These are phyloP conservation scores for Fregetta grallaria DNA, from an alignment of 2,113 vertebrate species.

Conservation along the genomic window DNA sequence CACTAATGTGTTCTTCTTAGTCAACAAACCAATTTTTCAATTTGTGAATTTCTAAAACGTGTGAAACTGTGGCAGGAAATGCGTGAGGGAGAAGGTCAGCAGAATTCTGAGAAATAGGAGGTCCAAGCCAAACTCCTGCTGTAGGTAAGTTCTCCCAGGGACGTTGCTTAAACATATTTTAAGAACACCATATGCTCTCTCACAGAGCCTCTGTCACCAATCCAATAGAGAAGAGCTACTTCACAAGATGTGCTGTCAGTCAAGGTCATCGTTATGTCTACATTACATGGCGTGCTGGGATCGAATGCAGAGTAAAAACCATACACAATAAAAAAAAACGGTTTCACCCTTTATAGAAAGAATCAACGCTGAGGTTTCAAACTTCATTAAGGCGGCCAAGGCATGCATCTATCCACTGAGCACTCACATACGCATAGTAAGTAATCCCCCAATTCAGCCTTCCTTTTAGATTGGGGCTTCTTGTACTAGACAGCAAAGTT, in stretches of 20 bases:
- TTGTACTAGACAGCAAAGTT: neutral
- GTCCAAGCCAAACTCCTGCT: constrained; percentile 26
- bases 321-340: neutral
- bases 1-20: neutral
- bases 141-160: constrained; percentile 36
- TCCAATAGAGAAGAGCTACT: neutral
- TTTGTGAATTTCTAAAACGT: constrained; percentile 29
- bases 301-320: neutral
- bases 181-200: constrained; percentile 51
- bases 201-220: neutral
- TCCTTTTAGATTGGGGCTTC: neutral
- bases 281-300: neutral
- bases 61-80: constrained; percentile 20
- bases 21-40: constrained; percentile 29
- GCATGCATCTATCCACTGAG: neutral
- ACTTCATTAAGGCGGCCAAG: neutral
- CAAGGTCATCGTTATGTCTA: neutral
- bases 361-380: neutral
- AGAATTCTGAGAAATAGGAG: neutral
- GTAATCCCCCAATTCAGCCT: neutral
- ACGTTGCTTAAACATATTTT: constrained; percentile 31
- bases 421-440: neutral
- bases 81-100: constrained; percentile 11
- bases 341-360: neutral
- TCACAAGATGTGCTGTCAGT: neutral